Evolutionary conservation across 1,140 invertebrate species (phyloP), one percentile per base, ranked within the genome.

Genomic region (Diploscapter pachys): DNA sequence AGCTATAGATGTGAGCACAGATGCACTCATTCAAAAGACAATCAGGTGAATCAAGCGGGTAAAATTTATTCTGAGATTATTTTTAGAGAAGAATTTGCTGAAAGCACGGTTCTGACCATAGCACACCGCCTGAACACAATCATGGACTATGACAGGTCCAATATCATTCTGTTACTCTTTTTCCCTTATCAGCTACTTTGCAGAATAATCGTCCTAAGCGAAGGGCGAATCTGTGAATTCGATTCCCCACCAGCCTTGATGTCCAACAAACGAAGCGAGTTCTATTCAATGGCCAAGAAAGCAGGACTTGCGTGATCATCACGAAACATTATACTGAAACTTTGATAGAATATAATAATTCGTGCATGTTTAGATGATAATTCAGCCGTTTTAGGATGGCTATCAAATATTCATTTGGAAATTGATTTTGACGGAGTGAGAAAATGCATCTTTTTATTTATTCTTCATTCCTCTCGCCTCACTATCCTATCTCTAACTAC

Each of bases 71-170:
- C 88, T 53, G 87, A 88, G 75, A 49, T 75, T 56, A 85, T 84
- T 6, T 85, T 85, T 63, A 68, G 76, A 56, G 89, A 90, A 57
- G 92, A 95, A 85, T 96, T 97, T 86, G 90, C 89, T 80, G 89
- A 92, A 75, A 93, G 93, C 86, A 96, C 94, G 31, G 91, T 96
- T 65, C 89, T 96, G 53, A 96, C 94, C 0, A 96, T 97, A 86
- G 95, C 94, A 63, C 94, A 96, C 88, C 90, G 94, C 53, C 89
- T 96, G 65, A 95, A 96, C 86, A 96, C 94, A 55, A 95, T 96
- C 73, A 90, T 96, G 90, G 93, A 96, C 50, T 86, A 81, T 80
- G 85, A 76, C 78, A 9, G 76, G 57, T 59, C 9, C 57, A 11
- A 59, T 59, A 31, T 31, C 31, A 31, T 31, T 31, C 31, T 31